Evolutionary conservation across 1,140 invertebrate genomes (phyloP), one percentile per base, ranked within the genome.

Genomic region (Homarus americanus): DNA sequence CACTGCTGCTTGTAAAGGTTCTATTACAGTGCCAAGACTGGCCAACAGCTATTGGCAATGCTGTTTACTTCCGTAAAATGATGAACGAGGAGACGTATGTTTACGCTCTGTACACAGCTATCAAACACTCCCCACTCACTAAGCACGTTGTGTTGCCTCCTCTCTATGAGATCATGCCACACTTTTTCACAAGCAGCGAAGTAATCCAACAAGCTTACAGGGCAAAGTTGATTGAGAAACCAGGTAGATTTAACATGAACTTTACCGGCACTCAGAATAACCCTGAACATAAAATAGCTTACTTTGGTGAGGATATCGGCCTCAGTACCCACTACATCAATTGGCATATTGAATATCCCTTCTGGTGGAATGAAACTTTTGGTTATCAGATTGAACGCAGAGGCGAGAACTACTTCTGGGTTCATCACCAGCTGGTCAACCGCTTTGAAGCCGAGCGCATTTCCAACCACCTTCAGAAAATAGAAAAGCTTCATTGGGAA

Each of bases 101-200:
- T 3, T 87, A 79, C 63, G 85, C 85, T 32, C 1, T 87, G 28
- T 87, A 78, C 40, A 41, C 78, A 38, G 73, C 78, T 24, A 41
- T 89, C 66, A 82, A 15, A 20, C 87, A 89, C 41, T 72, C 78
- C 10, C 38, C 40, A 0, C 24, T 89, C 40, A 34, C 79, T 69
- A 34, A 69, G 32, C 36, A 89, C 38, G 63, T 89, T 72, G 79
- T 82, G 24, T 49, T 89, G 76, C 87, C 87, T 17, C 87, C 87
- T 12, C 78, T 89, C 53, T 89, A 89, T 73, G 87, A 89, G 49
- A 78, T 89, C 44, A 58, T 76, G 7, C 87, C 87, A 58, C 87
- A 89, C 79, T 40, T 89, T 32, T 89, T 89, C 79, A 82, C 79
- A 40, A 75, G 78, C 63, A 82, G 58, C 17, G 79, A 82, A 73